Evolutionary conservation across 2,797 vertebrate genomes (phyloP).

Genomic region (Potorous gilbertii): DNA sequence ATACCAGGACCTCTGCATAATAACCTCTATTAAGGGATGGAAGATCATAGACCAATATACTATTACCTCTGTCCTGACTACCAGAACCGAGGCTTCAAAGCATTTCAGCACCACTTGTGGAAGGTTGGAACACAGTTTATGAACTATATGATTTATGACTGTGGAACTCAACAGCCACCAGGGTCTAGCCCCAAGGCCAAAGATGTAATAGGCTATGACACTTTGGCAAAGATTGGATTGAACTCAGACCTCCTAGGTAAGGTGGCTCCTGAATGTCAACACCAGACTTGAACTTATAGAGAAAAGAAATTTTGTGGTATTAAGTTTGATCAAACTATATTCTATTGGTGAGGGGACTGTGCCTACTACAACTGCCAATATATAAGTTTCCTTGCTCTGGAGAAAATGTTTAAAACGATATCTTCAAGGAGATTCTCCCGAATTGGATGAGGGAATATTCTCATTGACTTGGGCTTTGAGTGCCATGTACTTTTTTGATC

Average conservation of each 20-base stretch:
- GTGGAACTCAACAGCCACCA: neutral
- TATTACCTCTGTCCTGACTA: neutral
- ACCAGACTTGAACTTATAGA: neutral
- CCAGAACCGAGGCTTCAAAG: neutral
- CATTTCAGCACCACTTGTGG: neutral
- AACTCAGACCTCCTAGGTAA: neutral
- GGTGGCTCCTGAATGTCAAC: neutral
- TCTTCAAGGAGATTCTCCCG: neutral
- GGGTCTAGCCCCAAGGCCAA: neutral
- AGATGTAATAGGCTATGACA: no score
- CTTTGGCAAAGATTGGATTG: neutral
- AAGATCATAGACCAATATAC: neutral
- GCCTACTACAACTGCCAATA: neutral
- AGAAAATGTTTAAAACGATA: neutral
- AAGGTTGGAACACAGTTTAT: neutral
- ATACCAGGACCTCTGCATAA: neutral
- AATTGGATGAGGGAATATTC: no score
- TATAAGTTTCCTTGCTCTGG: neutral
- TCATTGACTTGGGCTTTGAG: no score
- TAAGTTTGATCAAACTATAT: neutral
- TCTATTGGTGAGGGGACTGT: neutral
- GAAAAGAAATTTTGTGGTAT: neutral
- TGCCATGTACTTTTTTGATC: no score
- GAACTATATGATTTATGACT: neutral
- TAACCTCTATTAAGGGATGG: neutral